phyloP scores from a whole-genome alignment of 1,140 invertebrate genomes.

The Drosophila paulistorum region DNA sequence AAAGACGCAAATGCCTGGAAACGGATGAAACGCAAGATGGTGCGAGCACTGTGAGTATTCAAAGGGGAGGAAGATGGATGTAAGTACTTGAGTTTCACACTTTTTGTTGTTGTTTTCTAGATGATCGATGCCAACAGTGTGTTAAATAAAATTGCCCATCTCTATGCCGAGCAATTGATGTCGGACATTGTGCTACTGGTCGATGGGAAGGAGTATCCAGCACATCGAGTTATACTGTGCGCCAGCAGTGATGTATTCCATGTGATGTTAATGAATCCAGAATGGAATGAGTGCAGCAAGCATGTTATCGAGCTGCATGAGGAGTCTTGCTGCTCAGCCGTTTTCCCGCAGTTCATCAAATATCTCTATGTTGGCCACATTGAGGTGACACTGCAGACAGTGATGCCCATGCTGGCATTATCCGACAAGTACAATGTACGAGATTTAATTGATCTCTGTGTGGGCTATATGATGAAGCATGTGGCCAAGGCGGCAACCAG shows the following conservation, averaged over 20 bases:
- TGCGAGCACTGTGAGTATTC: constrained; percentile 69
- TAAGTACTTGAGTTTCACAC: background rate
- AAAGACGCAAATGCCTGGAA: constrained; percentile 68
- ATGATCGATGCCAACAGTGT: constrained; percentile 92
- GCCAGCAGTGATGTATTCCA: constrained; percentile 98
- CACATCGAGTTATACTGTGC: constrained; percentile 95
- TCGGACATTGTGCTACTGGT: constrained; percentile 93
- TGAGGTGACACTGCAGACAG: constrained; percentile 91
- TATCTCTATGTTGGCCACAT: constrained; percentile 97
- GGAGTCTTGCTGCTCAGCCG: constrained; percentile 90
- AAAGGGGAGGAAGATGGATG: no score
- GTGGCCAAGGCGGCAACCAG: constrained; percentile 92
- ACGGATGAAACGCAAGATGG: constrained; percentile 60
- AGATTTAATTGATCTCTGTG: constrained; percentile 92
- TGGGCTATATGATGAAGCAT: constrained; percentile 94
- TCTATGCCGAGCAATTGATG: constrained; percentile 93
- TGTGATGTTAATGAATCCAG: constrained; percentile 97
- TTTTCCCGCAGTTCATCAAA: constrained; percentile 95
- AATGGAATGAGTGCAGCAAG: constrained; percentile 95
- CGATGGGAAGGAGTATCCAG: constrained; percentile 91
- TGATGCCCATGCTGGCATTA: constrained; percentile 92
- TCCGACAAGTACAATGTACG: constrained; percentile 98
- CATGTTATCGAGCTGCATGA: constrained; percentile 93
- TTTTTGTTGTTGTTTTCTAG: constrained; percentile 78
- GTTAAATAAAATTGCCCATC: constrained; percentile 90